A percentile compares a stretch with the other conserved stretches of the same genome.
Conservation (phyloP, 2,888 invertebrate species). For the Dasypogon diadema region DNA sequence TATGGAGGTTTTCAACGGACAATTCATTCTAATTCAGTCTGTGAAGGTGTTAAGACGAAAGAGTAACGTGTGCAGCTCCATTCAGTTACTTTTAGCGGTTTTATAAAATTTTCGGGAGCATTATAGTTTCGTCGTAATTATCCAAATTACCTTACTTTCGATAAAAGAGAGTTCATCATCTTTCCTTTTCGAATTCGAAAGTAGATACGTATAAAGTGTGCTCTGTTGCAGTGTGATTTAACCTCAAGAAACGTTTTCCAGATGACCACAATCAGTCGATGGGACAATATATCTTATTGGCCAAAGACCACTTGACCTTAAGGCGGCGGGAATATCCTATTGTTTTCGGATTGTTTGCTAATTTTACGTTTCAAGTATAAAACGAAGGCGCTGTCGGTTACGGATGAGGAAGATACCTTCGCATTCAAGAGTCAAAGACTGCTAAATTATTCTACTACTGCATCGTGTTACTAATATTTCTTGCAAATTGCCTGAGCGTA, state of each 20-base stretch:
- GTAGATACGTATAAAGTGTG: neutral
- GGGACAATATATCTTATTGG: slow-evolving; percentile 14
- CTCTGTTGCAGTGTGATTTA: neutral
- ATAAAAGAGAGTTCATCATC: neutral
- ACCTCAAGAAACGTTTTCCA: slow-evolving; percentile 5
- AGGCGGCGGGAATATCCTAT: neutral
- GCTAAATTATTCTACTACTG: neutral
- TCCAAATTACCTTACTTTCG: neutral
- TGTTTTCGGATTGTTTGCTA: slow-evolving; percentile 34
- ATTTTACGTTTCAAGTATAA: slow-evolving; percentile 32
- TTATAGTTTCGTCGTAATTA: neutral
- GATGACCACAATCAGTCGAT: slow-evolving; percentile 7
- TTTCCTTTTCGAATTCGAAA: neutral
- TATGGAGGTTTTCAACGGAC: slow-evolving; percentile 4
- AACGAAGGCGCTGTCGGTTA: slow-evolving; percentile 3
- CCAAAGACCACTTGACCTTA: slow-evolving; percentile 29
- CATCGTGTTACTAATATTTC: neutral
- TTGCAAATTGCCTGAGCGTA: neutral
- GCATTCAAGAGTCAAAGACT: neutral
- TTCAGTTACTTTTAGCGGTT: neutral
- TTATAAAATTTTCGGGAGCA: neutral
- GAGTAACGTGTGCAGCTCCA: neutral
- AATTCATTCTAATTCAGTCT: slow-evolving; percentile 37
- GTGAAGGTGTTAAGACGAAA: slow-evolving; percentile 29
- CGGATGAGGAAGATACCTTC: slow-evolving; percentile 33